phyloP scores from a whole-genome alignment of 2,797 vertebrate genomes.

The Crypturellus tataupa region DNA sequence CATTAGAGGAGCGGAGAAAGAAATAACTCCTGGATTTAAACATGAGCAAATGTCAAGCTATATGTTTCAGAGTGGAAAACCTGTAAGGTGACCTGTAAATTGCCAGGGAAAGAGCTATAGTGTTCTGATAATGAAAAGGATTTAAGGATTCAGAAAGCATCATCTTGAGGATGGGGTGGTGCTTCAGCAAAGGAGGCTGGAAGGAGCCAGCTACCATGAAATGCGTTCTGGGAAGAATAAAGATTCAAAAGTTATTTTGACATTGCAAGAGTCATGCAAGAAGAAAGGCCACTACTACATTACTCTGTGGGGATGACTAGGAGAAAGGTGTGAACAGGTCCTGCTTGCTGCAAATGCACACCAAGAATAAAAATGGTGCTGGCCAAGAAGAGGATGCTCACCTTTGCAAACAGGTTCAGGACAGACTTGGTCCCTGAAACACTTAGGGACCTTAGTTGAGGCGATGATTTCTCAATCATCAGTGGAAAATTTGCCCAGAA shows the following conservation, averaged over 20 bases:
- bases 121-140: not conserved
- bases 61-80: constrained; percentile 1
- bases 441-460: not conserved
- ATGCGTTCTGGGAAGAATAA: not conserved
- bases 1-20: not conserved
- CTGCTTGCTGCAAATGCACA: rapidly evolving
- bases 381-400: not conserved
- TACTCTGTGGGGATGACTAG: not conserved
- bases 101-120: not conserved
- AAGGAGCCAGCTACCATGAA: not conserved
- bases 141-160: not conserved
- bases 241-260: not conserved
- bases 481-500: not conserved
- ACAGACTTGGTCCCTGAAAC: not conserved
- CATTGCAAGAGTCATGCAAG: not conserved
- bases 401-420: not conserved
- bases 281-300: not conserved
- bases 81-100: not conserved
- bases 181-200: not conserved
- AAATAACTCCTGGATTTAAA: constrained; percentile 27
- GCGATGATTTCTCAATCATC: not conserved
- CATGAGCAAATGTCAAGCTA: not conserved
- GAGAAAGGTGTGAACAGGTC: not conserved
- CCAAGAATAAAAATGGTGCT: not conserved
- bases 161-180: not conserved